Conservation (phyloP, 1,140 invertebrate species). For the Phymorhynchus buccinoides region DNA sequence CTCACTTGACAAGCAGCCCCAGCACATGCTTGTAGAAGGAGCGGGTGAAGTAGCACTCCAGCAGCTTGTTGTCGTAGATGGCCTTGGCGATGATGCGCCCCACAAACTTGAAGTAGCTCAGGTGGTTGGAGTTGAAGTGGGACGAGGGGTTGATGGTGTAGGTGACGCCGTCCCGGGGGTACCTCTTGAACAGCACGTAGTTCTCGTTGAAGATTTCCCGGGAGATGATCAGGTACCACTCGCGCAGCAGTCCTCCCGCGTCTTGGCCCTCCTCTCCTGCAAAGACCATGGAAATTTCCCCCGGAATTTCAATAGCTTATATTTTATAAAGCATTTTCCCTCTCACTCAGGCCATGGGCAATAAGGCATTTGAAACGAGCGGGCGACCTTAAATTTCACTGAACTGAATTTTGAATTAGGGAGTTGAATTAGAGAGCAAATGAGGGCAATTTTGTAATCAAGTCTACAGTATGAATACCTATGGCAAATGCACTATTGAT, state of each 20-base stretch:
- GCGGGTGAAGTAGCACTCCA: slow-evolving; percentile 95
- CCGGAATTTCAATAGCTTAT: too few species aligned
- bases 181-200: slow-evolving; percentile 94
- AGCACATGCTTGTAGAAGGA: slow-evolving; percentile 97
- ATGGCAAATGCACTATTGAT: too few species aligned
- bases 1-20: slow-evolving; percentile 88
- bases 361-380: too few species aligned
- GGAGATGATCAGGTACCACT: slow-evolving; percentile 96
- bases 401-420: too few species aligned
- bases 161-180: slow-evolving; percentile 94
- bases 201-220: slow-evolving; percentile 96
- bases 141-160: slow-evolving; percentile 96
- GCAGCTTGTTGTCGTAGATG: slow-evolving; percentile 94
- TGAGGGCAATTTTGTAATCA: too few species aligned
- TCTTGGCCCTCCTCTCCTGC: slow-evolving; percentile 94
- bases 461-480: too few species aligned
- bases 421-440: too few species aligned
- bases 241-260: slow-evolving; percentile 90
- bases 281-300: too few species aligned
- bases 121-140: slow-evolving; percentile 93
- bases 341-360: too few species aligned
- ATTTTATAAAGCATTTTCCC: too few species aligned
- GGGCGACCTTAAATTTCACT: too few species aligned
- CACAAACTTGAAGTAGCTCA: slow-evolving; percentile 96
- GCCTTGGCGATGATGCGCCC: slow-evolving; percentile 95